Base-by-base conservation (phyloP, 2,888 invertebrate genomes). In the Eucriotettix oculatus region DNA sequence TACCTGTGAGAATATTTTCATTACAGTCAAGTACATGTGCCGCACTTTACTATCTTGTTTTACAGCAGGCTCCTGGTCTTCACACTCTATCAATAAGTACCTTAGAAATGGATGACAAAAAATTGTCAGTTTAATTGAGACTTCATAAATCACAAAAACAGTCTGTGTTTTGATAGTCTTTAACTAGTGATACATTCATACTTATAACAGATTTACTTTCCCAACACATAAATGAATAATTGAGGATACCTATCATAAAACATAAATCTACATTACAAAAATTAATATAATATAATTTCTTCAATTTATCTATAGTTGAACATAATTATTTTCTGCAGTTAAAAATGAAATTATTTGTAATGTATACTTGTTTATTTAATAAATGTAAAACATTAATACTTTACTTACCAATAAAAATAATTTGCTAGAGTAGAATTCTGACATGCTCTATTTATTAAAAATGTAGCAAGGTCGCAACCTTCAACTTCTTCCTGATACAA, bases 71-170 rank as follows among this genome's bases (percentile, higher is more conserved):
- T 87, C 87, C 65, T 87, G 86, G 73, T 93, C 92, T 74, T 95
- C 95, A 72, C 94, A 92, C 75, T 98, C 98, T 63, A 96, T 90
- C 62, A 88, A 81, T 65, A 95, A 77, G 76, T 93, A 94, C 73
- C 73, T 72, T 57, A 44, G 64, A 55, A 57, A 16, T 29, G 29
- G 29, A 29, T 29, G 29, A 29, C 3, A 52, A 53, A 53, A 48
- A 55, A 61, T 29, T 29, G 29, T 29, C 29, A 29, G 2, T 29
- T 29, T 29, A 29, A 5, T 29, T 29, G 3, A 29, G 29, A 7
- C 29, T 29, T 29, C 29, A 29, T 29, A 2, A 29, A 29, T 5
- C 7, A 29, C 2, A 29, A 29, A 29, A 29, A 29, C 29, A 29
- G 7, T 29, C n/a, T 29, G 7, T 29, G 7, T 7, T 29, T 29